Conservation (phyloP, 2,797 vertebrate species). For the Anabas testudineus region DNA sequence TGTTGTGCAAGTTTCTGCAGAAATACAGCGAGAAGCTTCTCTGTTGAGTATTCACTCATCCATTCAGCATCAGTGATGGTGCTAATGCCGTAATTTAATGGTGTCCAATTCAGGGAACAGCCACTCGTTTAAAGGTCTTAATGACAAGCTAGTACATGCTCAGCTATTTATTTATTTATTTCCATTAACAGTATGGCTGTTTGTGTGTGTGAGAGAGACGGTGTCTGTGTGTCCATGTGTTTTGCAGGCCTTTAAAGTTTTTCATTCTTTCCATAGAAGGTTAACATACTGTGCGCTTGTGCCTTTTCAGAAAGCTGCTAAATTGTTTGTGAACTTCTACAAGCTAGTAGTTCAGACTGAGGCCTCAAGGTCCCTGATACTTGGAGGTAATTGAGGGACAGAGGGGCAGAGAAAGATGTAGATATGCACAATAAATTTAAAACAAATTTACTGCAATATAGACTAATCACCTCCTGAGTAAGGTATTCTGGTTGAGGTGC, state of each 20-base stretch:
- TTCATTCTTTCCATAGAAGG: not conserved
- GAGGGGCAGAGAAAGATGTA: not conserved
- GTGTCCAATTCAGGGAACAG: constrained; percentile 60
- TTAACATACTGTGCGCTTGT: constrained; percentile 15
- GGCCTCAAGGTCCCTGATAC: not conserved
- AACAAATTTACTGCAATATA: not conserved
- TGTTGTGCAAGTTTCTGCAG: constrained; percentile 4
- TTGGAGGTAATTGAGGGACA: constrained; percentile 3
- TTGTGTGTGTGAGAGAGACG: not conserved
- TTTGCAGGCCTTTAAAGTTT: constrained; percentile 10
- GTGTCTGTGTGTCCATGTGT: not conserved
- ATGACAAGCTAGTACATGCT: constrained; percentile 38
- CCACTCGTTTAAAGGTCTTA: constrained; percentile 19
- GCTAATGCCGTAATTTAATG: not conserved
- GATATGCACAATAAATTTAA: constrained; percentile 7
- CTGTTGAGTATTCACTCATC: constrained; percentile 9
- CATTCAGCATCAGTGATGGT: not conserved
- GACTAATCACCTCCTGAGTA: not conserved
- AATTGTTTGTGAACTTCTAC: constrained; percentile 19
- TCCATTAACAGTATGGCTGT: constrained; percentile 8
- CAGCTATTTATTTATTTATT: constrained; percentile 82
- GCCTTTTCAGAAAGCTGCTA: constrained; percentile 62
- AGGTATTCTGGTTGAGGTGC: not conserved
- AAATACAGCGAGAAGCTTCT: constrained; percentile 4
- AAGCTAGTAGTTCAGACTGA: not conserved